Percentiles rank a stretch among this genome's conserved stretches.
Conservation (phyloP, 2,888 invertebrate genomes). For the Pseudococcus jackbeardsleyi region DNA sequence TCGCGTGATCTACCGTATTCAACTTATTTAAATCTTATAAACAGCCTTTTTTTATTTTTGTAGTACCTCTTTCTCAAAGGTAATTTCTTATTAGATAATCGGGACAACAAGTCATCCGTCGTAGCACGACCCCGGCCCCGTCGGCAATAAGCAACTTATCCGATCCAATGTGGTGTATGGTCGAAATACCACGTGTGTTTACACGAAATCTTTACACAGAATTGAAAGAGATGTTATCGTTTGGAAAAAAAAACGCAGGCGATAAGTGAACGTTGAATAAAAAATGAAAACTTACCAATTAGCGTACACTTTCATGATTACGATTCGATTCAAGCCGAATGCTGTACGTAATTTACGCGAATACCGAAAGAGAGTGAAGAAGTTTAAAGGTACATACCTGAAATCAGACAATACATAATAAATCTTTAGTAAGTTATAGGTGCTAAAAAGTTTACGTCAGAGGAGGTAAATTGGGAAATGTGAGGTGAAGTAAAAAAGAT, state of each 20-base stretch:
- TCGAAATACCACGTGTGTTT: not conserved
- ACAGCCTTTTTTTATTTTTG: not conserved
- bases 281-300: not conserved
- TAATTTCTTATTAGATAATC: not conserved
- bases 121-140: not conserved
- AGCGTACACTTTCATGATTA: not conserved
- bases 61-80: not conserved
- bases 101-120: not conserved
- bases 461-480: no score
- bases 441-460: no score
- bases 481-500: no score
- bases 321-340: not conserved
- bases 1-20: not conserved
- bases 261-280: not conserved
- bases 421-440: not conserved
- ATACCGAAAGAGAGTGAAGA: not conserved
- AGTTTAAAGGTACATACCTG: not conserved
- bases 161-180: not conserved
- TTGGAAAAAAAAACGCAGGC: not conserved
- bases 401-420: not conserved
- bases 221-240: not conserved
- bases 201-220: not conserved
- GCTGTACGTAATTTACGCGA: not conserved
- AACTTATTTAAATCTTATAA: not conserved
- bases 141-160: not conserved